Evolutionary conservation across 2,888 invertebrate genomes (phyloP).

Genomic region (Oligia latruncula): DNA sequence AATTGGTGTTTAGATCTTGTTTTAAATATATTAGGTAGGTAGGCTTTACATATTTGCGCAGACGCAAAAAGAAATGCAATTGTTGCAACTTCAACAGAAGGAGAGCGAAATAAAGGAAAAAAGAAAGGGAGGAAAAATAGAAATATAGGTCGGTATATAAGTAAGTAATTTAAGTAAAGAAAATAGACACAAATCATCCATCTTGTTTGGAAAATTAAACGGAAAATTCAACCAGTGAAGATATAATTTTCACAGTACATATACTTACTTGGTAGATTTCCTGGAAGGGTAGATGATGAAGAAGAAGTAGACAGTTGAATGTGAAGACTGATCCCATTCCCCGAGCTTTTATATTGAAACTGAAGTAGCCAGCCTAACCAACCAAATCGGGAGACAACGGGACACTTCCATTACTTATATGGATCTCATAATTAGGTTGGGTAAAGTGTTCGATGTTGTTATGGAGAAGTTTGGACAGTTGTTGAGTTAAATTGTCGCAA

Average conservation of each 20-base stretch:
- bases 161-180: background rate
- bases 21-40: background rate
- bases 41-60: background rate
- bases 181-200: no score
- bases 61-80: background rate
- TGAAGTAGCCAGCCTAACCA: slow-evolving; percentile 72
- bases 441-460: slow-evolving; percentile 42
- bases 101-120: background rate
- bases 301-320: slow-evolving; percentile 68
- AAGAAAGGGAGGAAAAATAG: background rate
- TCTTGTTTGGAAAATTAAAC: background rate
- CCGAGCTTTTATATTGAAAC: slow-evolving; percentile 78
- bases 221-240: background rate
- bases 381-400: slow-evolving; percentile 75
- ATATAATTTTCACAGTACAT: background rate
- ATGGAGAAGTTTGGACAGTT: slow-evolving; percentile 9
- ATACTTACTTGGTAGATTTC: slow-evolving; percentile 69
- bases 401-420: slow-evolving; percentile 77
- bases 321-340: slow-evolving; percentile 66
- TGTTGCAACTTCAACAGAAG: background rate
- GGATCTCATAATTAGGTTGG: slow-evolving; percentile 73
- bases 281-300: slow-evolving; percentile 62
- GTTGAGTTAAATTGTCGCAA: background rate
- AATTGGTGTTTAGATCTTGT: background rate
- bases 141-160: background rate